Percentiles rank a stretch among this genome's conserved stretches.
These are phyloP conservation scores for Pollicipes pollicipes DNA, from an alignment of 1,140 invertebrate species.

Conservation along the genomic window DNA sequence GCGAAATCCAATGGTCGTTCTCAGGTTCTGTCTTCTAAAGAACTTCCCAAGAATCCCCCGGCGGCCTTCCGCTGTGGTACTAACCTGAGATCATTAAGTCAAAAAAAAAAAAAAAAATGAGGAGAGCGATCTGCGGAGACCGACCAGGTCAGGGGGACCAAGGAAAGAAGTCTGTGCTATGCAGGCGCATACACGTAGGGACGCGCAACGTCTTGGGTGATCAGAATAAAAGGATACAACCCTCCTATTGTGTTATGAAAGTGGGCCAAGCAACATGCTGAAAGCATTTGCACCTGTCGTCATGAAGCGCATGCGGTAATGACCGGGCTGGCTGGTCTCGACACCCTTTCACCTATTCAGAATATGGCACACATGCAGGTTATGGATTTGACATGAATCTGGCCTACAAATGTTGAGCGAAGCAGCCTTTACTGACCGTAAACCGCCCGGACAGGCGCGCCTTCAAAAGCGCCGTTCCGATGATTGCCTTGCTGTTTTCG, in stretches of 20 bases:
- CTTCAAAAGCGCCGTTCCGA: constrained; percentile 34
- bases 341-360: too few relatives aligned
- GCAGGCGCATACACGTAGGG: too few relatives aligned
- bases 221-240: background rate
- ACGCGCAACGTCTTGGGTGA: too few relatives aligned
- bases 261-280: background rate
- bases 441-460: constrained; percentile 27
- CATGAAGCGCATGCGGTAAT: background rate
- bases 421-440: constrained; percentile 27
- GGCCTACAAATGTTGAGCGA: background rate
- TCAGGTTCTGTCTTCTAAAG: too few relatives aligned
- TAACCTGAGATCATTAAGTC: too few relatives aligned
- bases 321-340: background rate
- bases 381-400: background rate
- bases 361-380: background rate
- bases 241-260: constrained; percentile 1
- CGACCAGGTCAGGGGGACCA: too few relatives aligned
- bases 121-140: too few relatives aligned
- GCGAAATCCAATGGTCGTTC: too few relatives aligned
- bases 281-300: background rate
- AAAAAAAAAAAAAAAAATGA: too few relatives aligned
- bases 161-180: too few relatives aligned
- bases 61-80: too few relatives aligned
- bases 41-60: too few relatives aligned
- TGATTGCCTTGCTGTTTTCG: constrained; percentile 38